These are phyloP conservation scores for Eulemur rufifrons DNA, from an alignment of 2,113 vertebrate species.

Conservation along the genomic window DNA sequence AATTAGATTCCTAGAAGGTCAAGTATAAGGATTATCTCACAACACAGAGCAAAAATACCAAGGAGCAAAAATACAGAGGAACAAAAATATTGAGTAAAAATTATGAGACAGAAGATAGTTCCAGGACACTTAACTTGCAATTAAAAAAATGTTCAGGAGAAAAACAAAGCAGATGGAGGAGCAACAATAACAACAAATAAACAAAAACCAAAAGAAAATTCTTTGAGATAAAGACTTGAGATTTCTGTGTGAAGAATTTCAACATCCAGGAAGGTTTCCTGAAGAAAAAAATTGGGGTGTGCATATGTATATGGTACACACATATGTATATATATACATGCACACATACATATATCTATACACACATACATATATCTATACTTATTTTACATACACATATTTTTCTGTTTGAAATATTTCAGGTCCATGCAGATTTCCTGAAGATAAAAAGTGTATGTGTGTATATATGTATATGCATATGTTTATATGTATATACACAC, in stretches of 20 bases:
- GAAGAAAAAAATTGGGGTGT: not conserved
- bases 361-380: not conserved
- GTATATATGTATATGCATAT: not conserved
- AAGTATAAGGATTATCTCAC: not conserved
- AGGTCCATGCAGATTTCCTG: too few relatives aligned
- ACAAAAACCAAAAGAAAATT: not conserved
- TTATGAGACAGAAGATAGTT: not conserved
- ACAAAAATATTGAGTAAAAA: not conserved
- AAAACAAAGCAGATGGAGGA: not conserved
- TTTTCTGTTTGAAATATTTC: too few relatives aligned
- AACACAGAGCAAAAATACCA: not conserved
- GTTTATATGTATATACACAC: not conserved
- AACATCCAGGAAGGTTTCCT: not conserved
- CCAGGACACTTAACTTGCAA: not conserved
- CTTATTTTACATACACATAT: too few relatives aligned
- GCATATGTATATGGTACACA: not conserved
- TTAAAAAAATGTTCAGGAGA: not conserved
- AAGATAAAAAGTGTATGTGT: too few relatives aligned
- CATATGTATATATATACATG: fast-evolving
- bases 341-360: too few relatives aligned
- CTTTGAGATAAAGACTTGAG: not conserved
- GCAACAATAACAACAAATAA: not conserved
- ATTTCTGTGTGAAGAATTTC: not conserved
- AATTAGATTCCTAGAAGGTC: slow-evolving; percentile 10
- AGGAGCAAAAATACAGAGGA: not conserved